Evolutionary conservation across 2,888 invertebrate species (phyloP).

Genomic region (Chaetogeoica ovagalla): DNA sequence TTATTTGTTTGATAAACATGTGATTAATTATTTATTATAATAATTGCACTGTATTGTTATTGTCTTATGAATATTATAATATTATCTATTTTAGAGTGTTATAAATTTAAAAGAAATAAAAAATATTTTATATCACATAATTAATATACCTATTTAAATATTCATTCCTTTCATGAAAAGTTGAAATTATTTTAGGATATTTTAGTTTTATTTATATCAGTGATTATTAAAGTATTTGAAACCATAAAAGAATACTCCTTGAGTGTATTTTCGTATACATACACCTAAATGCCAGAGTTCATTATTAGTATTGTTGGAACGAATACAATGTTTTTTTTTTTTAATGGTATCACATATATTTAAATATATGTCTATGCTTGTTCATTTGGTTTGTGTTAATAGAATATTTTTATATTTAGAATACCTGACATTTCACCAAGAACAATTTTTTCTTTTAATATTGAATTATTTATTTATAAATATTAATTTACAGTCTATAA

Average conservation of each 20-base stretch:
- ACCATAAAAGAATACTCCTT: background rate
- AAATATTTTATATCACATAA: too few species aligned
- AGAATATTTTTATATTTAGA: constrained; percentile 7
- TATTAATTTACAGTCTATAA: background rate
- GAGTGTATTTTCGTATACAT: constrained; percentile 40
- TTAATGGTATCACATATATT: constrained; percentile 8
- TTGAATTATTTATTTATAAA: background rate
- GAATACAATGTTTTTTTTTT: constrained; percentile 44
- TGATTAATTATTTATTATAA: too few species aligned
- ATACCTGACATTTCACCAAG: background rate
- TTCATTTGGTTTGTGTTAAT: background rate
- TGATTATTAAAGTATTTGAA: background rate
- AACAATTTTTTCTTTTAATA: background rate
- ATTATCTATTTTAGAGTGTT: too few species aligned
- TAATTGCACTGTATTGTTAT: too few species aligned
- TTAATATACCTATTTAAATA: too few species aligned
- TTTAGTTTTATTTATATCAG: background rate
- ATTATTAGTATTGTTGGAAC: constrained; percentile 48
- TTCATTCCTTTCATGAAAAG: too few species aligned
- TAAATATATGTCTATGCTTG: background rate
- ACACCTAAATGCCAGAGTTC: constrained; percentile 32
- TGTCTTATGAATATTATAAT: too few species aligned
- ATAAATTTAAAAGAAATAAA: too few species aligned
- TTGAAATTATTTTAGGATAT: background rate
- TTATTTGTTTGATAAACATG: too few species aligned